phyloP scores from a whole-genome alignment of 2,888 invertebrate genomes.

The Keiferia lycopersicella region DNA sequence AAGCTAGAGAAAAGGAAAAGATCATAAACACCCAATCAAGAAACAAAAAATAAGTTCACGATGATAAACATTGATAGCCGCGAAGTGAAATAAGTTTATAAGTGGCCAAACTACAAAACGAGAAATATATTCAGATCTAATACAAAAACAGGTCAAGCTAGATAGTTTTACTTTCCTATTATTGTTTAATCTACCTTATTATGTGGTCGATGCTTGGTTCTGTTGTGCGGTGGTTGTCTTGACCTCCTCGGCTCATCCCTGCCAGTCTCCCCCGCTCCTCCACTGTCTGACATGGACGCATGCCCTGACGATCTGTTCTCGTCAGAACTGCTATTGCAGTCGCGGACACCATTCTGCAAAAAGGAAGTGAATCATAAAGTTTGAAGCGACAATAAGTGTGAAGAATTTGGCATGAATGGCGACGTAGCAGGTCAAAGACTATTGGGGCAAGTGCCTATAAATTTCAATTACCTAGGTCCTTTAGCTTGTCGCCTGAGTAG shows the following conservation, averaged over 20 bases:
- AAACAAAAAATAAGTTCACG: background rate
- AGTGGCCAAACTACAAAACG: too few species aligned
- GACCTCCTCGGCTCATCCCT: conserved; percentile 80
- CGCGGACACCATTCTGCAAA: conserved; percentile 83
- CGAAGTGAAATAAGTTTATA: too few species aligned
- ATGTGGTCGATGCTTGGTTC: conserved; percentile 84
- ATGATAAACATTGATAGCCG: background rate
- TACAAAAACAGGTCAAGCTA: too few species aligned
- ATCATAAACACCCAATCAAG: background rate
- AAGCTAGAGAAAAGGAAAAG: conserved; percentile 45
- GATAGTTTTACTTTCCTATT: background rate
- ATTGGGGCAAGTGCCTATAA: conserved; percentile 14
- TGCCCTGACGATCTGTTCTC: conserved; percentile 96
- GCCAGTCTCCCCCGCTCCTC: conserved; percentile 80
- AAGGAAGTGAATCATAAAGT: background rate
- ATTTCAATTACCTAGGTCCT: background rate
- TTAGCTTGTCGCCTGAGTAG: background rate
- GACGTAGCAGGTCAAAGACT: conserved; percentile 5
- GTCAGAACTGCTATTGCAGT: conserved; percentile 92
- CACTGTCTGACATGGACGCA: conserved; percentile 96
- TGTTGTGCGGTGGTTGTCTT: conserved; percentile 83
- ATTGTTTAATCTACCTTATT: conserved; percentile 61
- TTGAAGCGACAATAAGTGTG: conserved; percentile 2
- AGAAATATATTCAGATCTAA: too few species aligned
- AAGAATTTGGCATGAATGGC: background rate